These are phyloP conservation scores for Eubasilissa regina DNA, from an alignment of 1,140 invertebrate genomes.

Conservation along the genomic window DNA sequence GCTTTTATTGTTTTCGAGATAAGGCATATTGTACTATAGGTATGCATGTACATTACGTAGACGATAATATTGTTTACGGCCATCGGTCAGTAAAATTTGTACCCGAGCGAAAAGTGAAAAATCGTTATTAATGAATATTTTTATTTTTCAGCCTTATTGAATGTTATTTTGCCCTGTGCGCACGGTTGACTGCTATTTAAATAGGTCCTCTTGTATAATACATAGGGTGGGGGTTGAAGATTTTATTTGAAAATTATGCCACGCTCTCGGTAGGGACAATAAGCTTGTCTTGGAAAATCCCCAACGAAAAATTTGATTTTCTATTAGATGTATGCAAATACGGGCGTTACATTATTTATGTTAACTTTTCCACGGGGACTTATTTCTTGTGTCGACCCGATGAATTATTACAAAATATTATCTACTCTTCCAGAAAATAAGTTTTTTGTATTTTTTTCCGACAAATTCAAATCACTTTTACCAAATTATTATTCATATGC, in stretches of 20 bases:
- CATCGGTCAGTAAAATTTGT: not conserved
- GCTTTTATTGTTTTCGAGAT: too few species aligned
- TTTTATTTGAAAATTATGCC: constrained; percentile 4
- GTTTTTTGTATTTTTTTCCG: too few species aligned
- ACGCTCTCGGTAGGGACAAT: not conserved
- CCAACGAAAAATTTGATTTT: not conserved
- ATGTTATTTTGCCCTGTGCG: not conserved
- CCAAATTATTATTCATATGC: too few species aligned
- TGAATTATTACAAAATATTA: too few species aligned
- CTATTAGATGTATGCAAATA: constrained; percentile 13
- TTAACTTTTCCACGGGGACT: not conserved
- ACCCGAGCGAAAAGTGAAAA: not conserved
- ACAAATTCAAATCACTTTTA: too few species aligned
- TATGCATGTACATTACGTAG: too few species aligned
- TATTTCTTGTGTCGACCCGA: too few species aligned
- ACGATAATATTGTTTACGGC: not conserved
- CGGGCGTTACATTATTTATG: not conserved
- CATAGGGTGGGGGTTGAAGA: not conserved
- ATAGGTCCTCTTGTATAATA: too few species aligned
- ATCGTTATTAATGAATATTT: not conserved
- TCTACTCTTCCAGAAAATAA: too few species aligned
- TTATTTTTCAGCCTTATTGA: not conserved
- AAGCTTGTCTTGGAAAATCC: constrained; percentile 17
- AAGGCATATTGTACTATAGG: too few species aligned
- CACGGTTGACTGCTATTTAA: not conserved